Evolutionary conservation across 2,888 invertebrate genomes (phyloP).

Genomic region (Chrysomela aeneicollis): DNA sequence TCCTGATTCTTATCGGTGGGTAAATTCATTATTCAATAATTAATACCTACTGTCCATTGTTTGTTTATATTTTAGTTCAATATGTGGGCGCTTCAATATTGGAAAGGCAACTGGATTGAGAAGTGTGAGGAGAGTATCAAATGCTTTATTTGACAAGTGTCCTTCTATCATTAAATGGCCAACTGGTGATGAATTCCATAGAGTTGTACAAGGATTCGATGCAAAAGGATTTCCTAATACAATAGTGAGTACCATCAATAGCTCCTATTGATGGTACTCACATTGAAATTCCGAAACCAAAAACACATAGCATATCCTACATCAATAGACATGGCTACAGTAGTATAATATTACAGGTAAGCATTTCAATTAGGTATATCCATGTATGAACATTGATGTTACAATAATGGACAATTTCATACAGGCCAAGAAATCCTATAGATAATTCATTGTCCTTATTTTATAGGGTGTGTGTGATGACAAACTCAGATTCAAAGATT

Average conservation of each 20-base stretch:
- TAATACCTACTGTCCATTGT: no score
- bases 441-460: neutral
- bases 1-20: no score
- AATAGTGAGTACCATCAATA: no score
- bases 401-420: no score
- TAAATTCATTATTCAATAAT: no score
- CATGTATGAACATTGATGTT: no score
- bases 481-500: conserved; percentile 4
- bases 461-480: neutral
- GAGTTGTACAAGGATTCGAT: no score
- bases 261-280: conserved; percentile 22
- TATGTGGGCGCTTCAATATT: conserved; percentile 12
- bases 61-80: no score
- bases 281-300: conserved; percentile 16
- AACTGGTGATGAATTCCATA: neutral
- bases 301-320: conserved; percentile 15
- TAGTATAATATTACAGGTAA: no score
- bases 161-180: conserved; percentile 18
- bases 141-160: conserved; percentile 15
- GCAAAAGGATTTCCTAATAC: conserved; percentile 19
- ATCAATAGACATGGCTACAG: conserved; percentile 11
- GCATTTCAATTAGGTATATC: no score
- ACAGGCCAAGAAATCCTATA: no score
- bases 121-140: conserved; percentile 19
- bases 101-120: conserved; percentile 17